These are phyloP conservation scores for Arbacia lixula DNA, from an alignment of 53 echinoderm and acorn worm genomes.

Conservation along the genomic window DNA sequence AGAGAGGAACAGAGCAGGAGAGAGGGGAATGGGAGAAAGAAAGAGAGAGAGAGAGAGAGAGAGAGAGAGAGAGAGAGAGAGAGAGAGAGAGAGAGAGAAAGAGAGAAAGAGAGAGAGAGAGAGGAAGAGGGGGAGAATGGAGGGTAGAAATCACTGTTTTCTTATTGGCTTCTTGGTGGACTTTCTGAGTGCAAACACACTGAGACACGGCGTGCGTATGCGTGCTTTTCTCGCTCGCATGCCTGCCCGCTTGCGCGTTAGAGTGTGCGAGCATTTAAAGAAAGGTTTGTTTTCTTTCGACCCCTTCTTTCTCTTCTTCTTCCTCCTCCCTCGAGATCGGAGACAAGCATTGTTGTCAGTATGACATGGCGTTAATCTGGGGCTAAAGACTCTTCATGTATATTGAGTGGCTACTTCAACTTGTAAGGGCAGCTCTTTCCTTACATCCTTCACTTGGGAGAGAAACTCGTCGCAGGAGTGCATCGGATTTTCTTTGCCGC, in stretches of 20 bases:
- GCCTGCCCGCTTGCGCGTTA: neutral
- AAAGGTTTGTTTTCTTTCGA: neutral
- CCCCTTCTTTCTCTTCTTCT: conserved; percentile 4
- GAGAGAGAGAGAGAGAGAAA: conserved; percentile 25
- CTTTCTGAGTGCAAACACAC: conserved; percentile 43
- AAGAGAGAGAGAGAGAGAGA: neutral
- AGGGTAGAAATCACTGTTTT: conserved; percentile 1
- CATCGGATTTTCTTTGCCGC: conserved; percentile 1
- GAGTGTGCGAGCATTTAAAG: conserved; percentile 31
- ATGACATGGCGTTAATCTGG: conserved; percentile 28
- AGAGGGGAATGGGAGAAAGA: neutral
- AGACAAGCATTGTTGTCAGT: conserved; percentile 26
- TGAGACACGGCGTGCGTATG: conserved; percentile 6
- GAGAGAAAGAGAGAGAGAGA: neutral
- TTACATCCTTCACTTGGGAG: conserved; percentile 1
- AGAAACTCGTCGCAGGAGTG: neutral
- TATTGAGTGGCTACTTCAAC: conserved; percentile 51
- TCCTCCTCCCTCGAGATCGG: conserved; percentile 14
- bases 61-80: neutral
- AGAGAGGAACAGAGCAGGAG: too few species aligned
- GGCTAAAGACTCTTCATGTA: conserved; percentile 26
- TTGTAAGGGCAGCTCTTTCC: conserved; percentile 13
- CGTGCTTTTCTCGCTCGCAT: conserved; percentile 13
- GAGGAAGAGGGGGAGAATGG: neutral
- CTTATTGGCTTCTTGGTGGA: conserved; percentile 43